Percentiles rank a stretch among this genome's conserved stretches.
Conservation (phyloP, 2,113 vertebrate genomes). For the Rutilus rutilus region DNA sequence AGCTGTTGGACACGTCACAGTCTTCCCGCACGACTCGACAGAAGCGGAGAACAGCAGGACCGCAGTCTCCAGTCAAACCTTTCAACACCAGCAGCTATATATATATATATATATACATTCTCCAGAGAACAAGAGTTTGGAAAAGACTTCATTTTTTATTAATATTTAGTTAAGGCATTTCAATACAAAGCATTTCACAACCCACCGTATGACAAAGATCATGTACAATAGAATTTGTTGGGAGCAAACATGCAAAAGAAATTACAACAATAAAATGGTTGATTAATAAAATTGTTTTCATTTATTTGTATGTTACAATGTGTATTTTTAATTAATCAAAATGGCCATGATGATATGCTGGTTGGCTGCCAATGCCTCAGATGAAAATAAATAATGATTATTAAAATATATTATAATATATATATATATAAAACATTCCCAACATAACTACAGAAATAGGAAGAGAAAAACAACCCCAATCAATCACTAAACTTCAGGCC, state of each 20-base stretch:
- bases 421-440: constrained; percentile 46
- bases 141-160: constrained; percentile 78
- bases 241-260: constrained; percentile 61
- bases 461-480: constrained; percentile 67
- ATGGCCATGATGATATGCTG: constrained; percentile 74
- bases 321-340: neutral
- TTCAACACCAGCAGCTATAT: neutral
- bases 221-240: constrained; percentile 76
- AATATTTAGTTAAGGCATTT: constrained; percentile 82
- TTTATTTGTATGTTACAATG: constrained; percentile 8
- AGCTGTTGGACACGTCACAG: neutral
- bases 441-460: constrained; percentile 57
- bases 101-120: neutral
- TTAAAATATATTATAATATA: constrained; percentile 19
- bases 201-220: constrained; percentile 78
- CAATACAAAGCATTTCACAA: constrained; percentile 84
- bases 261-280: constrained; percentile 65
- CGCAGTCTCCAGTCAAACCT: neutral
- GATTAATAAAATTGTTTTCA: neutral
- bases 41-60: neutral
- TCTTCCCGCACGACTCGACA: neutral
- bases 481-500: constrained; percentile 64
- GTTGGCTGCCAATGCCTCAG: constrained; percentile 65
- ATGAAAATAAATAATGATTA: constrained; percentile 49
- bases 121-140: constrained; percentile 35